Percentiles rank a stretch among this genome's conserved stretches.
phyloP scores from a whole-genome alignment of 2,888 invertebrate species.

The Leptinotarsa tumamoca region DNA sequence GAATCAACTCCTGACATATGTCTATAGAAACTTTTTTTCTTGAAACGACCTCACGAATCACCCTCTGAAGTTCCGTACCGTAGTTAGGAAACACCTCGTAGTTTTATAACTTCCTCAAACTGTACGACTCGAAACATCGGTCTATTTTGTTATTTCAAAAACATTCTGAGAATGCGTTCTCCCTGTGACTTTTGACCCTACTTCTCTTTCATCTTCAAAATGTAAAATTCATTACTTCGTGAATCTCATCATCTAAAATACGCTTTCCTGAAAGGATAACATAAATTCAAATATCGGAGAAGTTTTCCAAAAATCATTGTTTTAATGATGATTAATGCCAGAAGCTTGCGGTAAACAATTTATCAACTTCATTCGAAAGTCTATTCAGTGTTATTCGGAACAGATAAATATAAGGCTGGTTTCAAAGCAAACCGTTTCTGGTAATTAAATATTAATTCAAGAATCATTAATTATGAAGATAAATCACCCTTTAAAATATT shows the following conservation, averaged over 20 bases:
- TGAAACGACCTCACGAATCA: too few species aligned
- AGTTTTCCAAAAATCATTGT: conserved; percentile 36
- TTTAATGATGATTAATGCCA: conserved; percentile 45
- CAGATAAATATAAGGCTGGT: conserved; percentile 54
- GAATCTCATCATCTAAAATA: conserved; percentile 14
- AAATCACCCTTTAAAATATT: conserved; percentile 62
- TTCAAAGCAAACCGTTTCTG: conserved; percentile 56
- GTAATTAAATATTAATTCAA: conserved; percentile 64
- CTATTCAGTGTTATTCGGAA: conserved; percentile 48
- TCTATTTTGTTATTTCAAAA: too few species aligned
- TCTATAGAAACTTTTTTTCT: too few species aligned
- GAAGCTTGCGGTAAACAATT: conserved; percentile 47
- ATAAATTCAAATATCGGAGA: conserved; percentile 23
- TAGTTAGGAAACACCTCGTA: too few species aligned
- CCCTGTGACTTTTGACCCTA: too few species aligned
- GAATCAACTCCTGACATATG: too few species aligned
- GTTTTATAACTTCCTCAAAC: too few species aligned
- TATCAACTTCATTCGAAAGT: conserved; percentile 49
- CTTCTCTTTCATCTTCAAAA: neutral
- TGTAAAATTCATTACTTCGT: neutral
- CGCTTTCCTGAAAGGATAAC: conserved; percentile 16
- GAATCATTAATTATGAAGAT: conserved; percentile 64
- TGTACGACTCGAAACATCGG: too few species aligned
- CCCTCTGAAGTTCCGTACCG: too few species aligned
- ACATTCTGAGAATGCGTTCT: too few species aligned